These are phyloP conservation scores for Paracanthobrama guichenoti DNA, from an alignment of 2,113 vertebrate species.

Conservation along the genomic window DNA sequence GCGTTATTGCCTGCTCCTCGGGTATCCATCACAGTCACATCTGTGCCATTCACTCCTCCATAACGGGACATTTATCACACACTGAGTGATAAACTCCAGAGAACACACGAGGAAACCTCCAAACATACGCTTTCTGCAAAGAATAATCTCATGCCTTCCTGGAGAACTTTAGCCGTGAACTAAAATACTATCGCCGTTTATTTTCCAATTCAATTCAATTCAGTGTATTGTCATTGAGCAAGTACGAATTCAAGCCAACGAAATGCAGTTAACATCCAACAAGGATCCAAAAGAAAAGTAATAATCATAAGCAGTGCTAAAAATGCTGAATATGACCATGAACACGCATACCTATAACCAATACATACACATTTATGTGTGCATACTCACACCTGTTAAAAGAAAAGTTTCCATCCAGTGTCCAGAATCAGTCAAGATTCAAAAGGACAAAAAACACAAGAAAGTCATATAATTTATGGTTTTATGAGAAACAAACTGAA, in stretches of 20 bases:
- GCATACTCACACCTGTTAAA: too few species aligned
- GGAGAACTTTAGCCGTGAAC: neutral
- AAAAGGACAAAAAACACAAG: neutral
- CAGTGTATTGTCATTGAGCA: too few species aligned
- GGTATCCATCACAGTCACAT: slow-evolving; percentile 32
- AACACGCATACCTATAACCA: too few species aligned
- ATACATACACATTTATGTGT: too few species aligned
- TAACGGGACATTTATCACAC: slow-evolving; percentile 3
- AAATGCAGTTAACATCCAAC: too few species aligned
- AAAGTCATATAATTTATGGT: neutral
- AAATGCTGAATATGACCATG: too few species aligned
- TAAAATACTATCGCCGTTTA: neutral
- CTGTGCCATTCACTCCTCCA: neutral
- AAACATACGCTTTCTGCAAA: neutral
- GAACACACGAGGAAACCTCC: too few species aligned
- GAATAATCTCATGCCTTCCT: neutral
- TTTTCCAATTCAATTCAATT: neutral
- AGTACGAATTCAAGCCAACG: too few species aligned
- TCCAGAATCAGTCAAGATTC: too few species aligned
- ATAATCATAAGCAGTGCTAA: too few species aligned
- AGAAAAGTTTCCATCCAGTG: too few species aligned
- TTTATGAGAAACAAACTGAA: neutral
- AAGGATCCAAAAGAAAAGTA: too few species aligned
- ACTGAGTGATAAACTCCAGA: neutral
- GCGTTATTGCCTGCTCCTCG: slow-evolving; percentile 1